These are phyloP conservation scores for Coreius guichenoti DNA, from an alignment of 2,797 vertebrate species.

Conservation along the genomic window DNA sequence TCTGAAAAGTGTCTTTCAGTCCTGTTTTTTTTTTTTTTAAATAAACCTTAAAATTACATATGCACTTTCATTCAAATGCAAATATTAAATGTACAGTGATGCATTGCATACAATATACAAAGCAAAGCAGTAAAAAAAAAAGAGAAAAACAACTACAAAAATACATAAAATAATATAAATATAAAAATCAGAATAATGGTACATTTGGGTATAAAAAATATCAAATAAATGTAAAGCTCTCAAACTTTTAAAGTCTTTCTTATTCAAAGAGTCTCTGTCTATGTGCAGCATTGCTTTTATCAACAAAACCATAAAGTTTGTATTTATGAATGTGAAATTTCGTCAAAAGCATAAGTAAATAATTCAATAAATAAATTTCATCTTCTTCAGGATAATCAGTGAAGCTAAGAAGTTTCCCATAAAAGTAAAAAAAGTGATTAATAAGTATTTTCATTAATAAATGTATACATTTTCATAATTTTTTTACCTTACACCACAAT, in stretches of 20 bases:
- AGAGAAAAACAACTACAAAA: neutral
- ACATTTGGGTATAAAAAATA: neutral
- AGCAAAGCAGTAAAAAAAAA: neutral
- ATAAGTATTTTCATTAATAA: neutral
- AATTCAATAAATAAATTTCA: neutral
- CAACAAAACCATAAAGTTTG: neutral
- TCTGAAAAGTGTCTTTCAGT: neutral
- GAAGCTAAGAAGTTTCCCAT: neutral
- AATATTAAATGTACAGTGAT: neutral
- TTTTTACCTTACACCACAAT: no score
- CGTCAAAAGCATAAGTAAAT: neutral
- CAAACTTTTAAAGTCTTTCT: neutral
- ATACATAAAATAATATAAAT: neutral
- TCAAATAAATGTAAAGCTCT: neutral
- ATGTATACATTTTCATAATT: neutral
- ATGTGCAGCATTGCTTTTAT: neutral
- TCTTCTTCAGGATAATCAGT: neutral
- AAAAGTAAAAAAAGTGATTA: neutral
- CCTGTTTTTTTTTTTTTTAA: neutral
- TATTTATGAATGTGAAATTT: neutral
- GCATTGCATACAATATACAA: neutral
- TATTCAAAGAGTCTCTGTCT: neutral
- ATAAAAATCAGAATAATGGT: neutral
- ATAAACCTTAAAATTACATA: neutral
- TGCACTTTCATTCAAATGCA: neutral